Evolutionary conservation across 2,888 invertebrate genomes (phyloP), one percentile per base, ranked within the genome.

Genomic region (Pseudococcus viburni): DNA sequence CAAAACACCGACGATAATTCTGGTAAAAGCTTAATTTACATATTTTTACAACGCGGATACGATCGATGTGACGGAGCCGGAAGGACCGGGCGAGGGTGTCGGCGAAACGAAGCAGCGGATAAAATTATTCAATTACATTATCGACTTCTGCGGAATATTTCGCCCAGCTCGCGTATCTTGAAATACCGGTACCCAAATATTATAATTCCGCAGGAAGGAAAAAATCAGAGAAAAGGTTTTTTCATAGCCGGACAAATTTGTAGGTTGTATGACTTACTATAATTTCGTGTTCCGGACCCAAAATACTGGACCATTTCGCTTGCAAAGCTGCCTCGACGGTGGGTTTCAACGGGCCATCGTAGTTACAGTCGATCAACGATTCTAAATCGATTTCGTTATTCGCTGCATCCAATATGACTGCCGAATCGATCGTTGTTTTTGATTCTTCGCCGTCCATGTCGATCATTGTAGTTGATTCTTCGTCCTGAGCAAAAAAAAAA

Each of bases 261-360:
- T 33, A 33, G 1, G 26, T 33, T 2, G 9, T 0, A 5, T 17
- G 22, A 93, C 94, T 92, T 91, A 96, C 95, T 91, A 98, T 94
- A 91, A 98, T 96, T 92, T 97, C 95, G 91, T 95, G 95, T 89
- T 96, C 96, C 87, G 94, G 93, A 5, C 94, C 94, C 90, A 98
- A 94, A 90, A 97, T 94, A 90, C 95, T 94, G 90, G 95, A 94
- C 95, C 96, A 96, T 91, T 96, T 96, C 89, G 95, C 94, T 91
- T 94, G 94, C 89, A 98, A 95, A 33, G 95, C 93, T 73, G 94
- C 93, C 89, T 94, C 94, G 89, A 94, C 95, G 59, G 95, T 95
- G 90, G 96, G 95, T 90, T 95, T 94, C 89, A 96, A 94, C n/a
- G 94, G 93, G 42, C 92, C 92, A 89, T 92, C 91, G 90, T 92